These are phyloP conservation scores for Piscicola geometra DNA, from an alignment of 2,888 invertebrate genomes.

Conservation along the genomic window DNA sequence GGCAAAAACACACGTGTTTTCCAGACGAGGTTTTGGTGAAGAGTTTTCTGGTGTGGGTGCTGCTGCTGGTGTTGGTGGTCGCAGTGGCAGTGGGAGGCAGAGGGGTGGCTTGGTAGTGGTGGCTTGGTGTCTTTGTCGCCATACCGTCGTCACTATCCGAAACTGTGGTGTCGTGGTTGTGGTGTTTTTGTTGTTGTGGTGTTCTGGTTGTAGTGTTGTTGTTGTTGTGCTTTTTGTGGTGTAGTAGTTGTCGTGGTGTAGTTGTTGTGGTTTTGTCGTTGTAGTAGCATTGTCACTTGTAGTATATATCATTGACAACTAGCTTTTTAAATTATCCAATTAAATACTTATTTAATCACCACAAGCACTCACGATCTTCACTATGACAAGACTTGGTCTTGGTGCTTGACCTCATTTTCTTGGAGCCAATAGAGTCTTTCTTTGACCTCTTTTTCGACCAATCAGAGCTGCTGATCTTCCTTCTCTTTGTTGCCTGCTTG, in stretches of 20 bases:
- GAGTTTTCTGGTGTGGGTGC: not conserved
- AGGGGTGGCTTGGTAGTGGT: not conserved
- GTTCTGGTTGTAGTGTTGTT: not conserved
- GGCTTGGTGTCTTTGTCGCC: not conserved
- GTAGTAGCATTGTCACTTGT: too few relatives aligned
- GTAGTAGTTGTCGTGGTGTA: too few relatives aligned
- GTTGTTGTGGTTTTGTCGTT: too few relatives aligned
- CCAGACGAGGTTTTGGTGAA: not conserved
- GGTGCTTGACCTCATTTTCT: conserved; percentile 8
- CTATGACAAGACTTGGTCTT: not conserved
- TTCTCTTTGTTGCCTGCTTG: not conserved
- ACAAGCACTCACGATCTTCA: conserved; percentile 3
- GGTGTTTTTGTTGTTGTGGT: not conserved
- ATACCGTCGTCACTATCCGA: conserved; percentile 41
- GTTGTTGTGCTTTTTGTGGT: not conserved
- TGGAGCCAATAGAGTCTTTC: not conserved
- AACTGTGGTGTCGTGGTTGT: conserved; percentile 33
- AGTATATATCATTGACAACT: too few relatives aligned
- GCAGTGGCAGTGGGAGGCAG: not conserved
- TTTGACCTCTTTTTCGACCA: conserved; percentile 8
- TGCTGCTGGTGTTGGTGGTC: not conserved
- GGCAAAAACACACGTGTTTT: conserved; percentile 8
- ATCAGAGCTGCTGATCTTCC: not conserved
- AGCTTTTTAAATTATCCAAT: too few relatives aligned
- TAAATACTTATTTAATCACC: too few relatives aligned